phyloP scores from a whole-genome alignment of 2,888 invertebrate genomes.

The Thalpophila matura region DNA sequence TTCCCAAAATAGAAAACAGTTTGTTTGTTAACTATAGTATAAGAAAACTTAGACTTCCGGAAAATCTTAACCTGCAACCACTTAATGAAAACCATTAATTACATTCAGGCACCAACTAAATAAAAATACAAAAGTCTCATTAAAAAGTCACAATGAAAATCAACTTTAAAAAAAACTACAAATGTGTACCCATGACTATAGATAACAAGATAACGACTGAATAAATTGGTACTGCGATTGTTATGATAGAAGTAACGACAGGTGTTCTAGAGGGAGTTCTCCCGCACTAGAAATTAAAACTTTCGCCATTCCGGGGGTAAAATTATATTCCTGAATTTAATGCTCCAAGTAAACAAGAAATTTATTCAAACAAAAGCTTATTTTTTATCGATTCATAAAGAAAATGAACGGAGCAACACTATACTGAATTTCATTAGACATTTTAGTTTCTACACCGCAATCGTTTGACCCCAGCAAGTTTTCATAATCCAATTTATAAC shows the following conservation, averaged over 20 bases:
- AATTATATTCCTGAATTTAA: constrained; percentile 50
- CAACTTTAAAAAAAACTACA: constrained; percentile 1
- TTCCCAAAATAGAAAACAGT: background rate
- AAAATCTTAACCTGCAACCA: background rate
- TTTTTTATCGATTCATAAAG: constrained; percentile 13
- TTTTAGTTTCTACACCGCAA: constrained; percentile 6
- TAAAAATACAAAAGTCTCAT: background rate
- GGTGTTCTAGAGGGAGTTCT: constrained; percentile 33
- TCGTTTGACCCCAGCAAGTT: constrained; percentile 27
- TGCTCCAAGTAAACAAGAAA: constrained; percentile 39
- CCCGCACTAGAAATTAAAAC: constrained; percentile 63
- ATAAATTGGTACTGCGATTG: constrained; percentile 40
- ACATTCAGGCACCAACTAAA: background rate
- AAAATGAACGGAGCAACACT: constrained; percentile 5
- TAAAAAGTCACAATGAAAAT: background rate
- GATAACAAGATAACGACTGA: constrained; percentile 24
- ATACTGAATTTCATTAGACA: constrained; percentile 11
- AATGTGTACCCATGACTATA: constrained; percentile 23
- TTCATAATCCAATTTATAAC: constrained; percentile 51
- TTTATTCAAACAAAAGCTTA: constrained; percentile 14
- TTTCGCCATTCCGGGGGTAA: constrained; percentile 61
- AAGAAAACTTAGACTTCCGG: too few relatives aligned
- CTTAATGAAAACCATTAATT: background rate
- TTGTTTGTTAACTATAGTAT: too few relatives aligned
- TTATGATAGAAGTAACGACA: constrained; percentile 44